phyloP scores from a whole-genome alignment of 2,888 invertebrate species.

The Hydraecia micacea region DNA sequence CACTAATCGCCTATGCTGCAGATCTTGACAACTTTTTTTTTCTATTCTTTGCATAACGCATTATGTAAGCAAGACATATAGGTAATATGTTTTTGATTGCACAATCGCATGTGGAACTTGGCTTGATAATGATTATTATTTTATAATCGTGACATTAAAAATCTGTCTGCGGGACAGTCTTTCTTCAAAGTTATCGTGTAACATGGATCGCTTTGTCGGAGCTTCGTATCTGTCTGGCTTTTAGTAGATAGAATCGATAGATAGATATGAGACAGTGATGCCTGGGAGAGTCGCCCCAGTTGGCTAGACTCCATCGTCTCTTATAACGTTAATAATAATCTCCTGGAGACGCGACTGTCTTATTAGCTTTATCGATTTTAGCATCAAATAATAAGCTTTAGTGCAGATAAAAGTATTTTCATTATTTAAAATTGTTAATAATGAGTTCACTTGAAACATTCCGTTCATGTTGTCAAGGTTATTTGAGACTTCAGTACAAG shows the following conservation, averaged over 20 bases:
- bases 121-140: constrained; percentile 21
- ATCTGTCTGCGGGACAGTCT: constrained; percentile 15
- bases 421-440: constrained; percentile 11
- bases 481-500: constrained; percentile 27
- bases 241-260: constrained; percentile 54
- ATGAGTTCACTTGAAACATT: constrained; percentile 18
- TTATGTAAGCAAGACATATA: constrained; percentile 46
- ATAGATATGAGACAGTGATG: constrained; percentile 49
- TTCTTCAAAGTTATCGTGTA: constrained; percentile 37
- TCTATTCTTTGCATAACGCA: constrained; percentile 32
- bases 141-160: constrained; percentile 13
- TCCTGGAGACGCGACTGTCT: constrained; percentile 52
- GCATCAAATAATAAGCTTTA: constrained; percentile 21
- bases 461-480: constrained; percentile 23
- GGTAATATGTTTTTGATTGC: constrained; percentile 46
- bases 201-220: constrained; percentile 45
- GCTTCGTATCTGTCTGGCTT: constrained; percentile 42
- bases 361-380: constrained; percentile 44
- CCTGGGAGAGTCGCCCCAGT: constrained; percentile 71
- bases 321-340: constrained; percentile 60
- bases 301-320: constrained; percentile 74
- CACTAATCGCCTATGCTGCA: constrained; percentile 40
- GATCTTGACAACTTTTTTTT: constrained; percentile 18
- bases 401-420: neutral
- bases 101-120: constrained; percentile 32